A percentile compares a stretch with the other conserved stretches of the same genome.
phyloP scores from a whole-genome alignment of 1,140 invertebrate species.

The Drosophila simulans region DNA sequence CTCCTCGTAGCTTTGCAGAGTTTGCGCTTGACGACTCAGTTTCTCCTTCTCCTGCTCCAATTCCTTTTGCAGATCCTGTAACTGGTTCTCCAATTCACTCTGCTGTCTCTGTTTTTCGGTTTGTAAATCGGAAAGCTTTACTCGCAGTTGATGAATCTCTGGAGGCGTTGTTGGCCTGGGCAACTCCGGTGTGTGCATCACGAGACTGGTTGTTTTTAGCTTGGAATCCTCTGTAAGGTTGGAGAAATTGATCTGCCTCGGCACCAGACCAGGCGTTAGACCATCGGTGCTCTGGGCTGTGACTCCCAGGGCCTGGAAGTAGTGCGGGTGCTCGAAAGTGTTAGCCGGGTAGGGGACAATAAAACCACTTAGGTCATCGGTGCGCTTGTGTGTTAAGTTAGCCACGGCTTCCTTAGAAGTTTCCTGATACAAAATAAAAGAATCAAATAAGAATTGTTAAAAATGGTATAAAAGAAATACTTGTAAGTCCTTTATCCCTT shows the following conservation, averaged over 20 bases:
- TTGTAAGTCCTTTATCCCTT: not conserved
- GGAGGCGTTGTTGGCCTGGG: conserved; percentile 43
- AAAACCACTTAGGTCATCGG: conserved; percentile 76
- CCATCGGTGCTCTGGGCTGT: conserved; percentile 57
- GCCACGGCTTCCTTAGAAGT: conserved; percentile 78
- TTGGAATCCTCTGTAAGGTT: conserved; percentile 82
- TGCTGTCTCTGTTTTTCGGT: conserved; percentile 61
- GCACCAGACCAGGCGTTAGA: conserved; percentile 70
- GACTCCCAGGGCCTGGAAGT: conserved; percentile 68
- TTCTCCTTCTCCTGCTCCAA: conserved; percentile 51
- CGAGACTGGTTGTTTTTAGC: conserved; percentile 79
- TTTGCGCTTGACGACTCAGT: conserved; percentile 52
- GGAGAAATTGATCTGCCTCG: conserved; percentile 83
- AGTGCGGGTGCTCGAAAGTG: conserved; percentile 80
- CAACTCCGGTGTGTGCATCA: conserved; percentile 74
- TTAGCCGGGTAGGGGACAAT: conserved; percentile 59
- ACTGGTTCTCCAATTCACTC: conserved; percentile 42
- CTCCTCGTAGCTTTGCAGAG: conserved; percentile 52
- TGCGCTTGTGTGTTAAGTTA: conserved; percentile 77
- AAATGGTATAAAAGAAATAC: not conserved
- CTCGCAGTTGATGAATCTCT: conserved; percentile 40
- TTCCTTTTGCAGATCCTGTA: conserved; percentile 41
- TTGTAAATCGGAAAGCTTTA: conserved; percentile 46
- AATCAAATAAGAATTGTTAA: not conserved
- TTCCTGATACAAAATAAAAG: conserved; percentile 48